These are phyloP conservation scores for Listronotus oregonensis DNA, from an alignment of 1,140 invertebrate species.

Conservation along the genomic window DNA sequence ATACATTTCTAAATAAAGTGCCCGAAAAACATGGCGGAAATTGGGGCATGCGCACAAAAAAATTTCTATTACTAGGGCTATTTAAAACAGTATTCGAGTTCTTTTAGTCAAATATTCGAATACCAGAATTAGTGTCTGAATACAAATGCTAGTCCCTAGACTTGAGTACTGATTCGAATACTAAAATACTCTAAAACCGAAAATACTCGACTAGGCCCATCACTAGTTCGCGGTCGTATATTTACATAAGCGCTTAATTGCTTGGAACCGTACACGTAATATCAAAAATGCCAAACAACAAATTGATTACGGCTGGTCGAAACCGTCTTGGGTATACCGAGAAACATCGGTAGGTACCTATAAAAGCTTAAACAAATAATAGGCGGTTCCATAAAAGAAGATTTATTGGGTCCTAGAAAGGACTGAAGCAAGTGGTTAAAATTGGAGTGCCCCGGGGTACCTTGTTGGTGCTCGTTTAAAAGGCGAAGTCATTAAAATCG, in stretches of 20 bases:
- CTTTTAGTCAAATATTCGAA: too few species aligned
- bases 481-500: neutral
- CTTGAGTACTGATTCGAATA: too few species aligned
- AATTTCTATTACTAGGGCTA: too few species aligned
- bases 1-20: too few species aligned
- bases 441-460: slow-evolving; percentile 5
- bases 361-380: slow-evolving; percentile 34
- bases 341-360: slow-evolving; percentile 27
- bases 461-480: slow-evolving; percentile 1
- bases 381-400: slow-evolving; percentile 33
- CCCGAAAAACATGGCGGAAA: too few species aligned
- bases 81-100: too few species aligned
- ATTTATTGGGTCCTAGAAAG: slow-evolving; percentile 28
- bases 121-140: too few species aligned
- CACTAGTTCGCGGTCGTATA: neutral
- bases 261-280: slow-evolving; percentile 1
- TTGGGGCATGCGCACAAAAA: too few species aligned
- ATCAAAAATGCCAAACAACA: slow-evolving; percentile 27
- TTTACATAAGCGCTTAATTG: slow-evolving; percentile 1
- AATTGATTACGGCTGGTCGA: slow-evolving; percentile 27
- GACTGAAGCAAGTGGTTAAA: neutral
- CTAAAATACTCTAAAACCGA: too few species aligned
- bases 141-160: too few species aligned
- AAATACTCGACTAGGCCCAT: too few species aligned
- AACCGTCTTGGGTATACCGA: slow-evolving; percentile 22